Evolutionary conservation across 2,888 invertebrate species (phyloP), one percentile per base, ranked within the genome.

Genomic region (Agrypnus murinus): DNA sequence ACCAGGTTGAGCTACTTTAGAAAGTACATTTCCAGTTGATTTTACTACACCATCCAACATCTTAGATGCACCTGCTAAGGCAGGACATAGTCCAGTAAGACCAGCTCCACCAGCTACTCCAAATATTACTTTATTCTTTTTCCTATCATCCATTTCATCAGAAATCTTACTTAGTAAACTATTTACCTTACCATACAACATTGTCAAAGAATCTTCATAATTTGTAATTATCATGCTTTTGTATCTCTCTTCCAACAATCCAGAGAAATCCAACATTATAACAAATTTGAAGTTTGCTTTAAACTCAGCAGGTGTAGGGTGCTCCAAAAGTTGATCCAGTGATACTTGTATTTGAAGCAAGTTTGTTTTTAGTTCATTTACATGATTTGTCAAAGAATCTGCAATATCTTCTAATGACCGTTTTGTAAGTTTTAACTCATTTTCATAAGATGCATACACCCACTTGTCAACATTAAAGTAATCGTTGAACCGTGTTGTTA

Each of bases 361-460:
- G 17, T 1, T 4, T 1, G 12, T 15, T 5, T n/a, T 9, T 1
- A 12, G 2, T 38, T 17, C 17, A 0, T 63, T 31, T 12, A 4
- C 6, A 9, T 34, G 32, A 0, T 2, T 12, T 31, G 9, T 2
- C 8, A 53, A 7, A 3, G 9, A 7, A 0, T 5, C n/a, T 25
- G 19, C 0, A 14, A 38, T 25, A 10, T 36, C 3, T 46, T 64
- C 25, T 17, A 68, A 25, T 1, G 1, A n/a, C n/a, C n/a, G n/a
- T n/a, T n/a, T 45, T 46, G 45, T 34, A 0, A 9, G 10, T 8
- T 32, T 9, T 34, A 68, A 34, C 17, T 68, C 68, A 1, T 45
- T 46, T 7, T 63, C 25, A 19, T 46, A 57, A 3, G 68, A 68
- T 5, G 68, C 68, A 57, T 34, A 68, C 9, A 68, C 68, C 19